Conservation (phyloP, 1,140 invertebrate genomes). For the Pseudomyrmex sp. region DNA sequence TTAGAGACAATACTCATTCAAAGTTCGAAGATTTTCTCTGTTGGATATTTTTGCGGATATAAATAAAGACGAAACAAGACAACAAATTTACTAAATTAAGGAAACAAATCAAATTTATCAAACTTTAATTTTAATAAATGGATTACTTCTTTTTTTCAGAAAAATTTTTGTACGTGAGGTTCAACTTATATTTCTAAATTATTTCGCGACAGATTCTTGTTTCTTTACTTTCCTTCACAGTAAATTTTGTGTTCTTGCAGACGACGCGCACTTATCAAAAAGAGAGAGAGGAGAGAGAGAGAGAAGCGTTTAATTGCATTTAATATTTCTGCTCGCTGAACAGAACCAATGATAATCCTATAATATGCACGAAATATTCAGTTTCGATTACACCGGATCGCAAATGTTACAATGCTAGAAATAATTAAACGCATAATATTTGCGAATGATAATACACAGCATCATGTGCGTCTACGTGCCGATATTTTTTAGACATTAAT, state of each 20-base stretch:
- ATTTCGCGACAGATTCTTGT: not conserved
- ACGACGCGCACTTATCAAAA: slow-evolving; percentile 21
- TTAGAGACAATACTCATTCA: not conserved
- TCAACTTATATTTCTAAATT: not conserved
- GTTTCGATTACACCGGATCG: slow-evolving; percentile 50
- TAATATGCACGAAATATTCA: slow-evolving; percentile 58
- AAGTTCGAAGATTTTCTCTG: not conserved
- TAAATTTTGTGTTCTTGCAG: slow-evolving; percentile 32
- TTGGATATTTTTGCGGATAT: no score
- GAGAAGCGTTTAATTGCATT: slow-evolving; percentile 51
- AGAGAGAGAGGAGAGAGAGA: no score
- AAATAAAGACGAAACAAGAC: no score
- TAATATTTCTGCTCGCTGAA: slow-evolving; percentile 57
- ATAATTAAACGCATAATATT: slow-evolving; percentile 59
- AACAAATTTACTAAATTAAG: no score
- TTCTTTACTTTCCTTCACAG: not conserved
- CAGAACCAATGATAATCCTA: slow-evolving; percentile 54
- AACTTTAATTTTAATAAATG: no score
- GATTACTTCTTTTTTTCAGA: not conserved
- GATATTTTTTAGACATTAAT: slow-evolving; percentile 53
- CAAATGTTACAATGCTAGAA: slow-evolving; percentile 57
- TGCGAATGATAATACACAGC: not conserved
- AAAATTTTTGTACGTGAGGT: not conserved
- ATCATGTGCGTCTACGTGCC: not conserved
- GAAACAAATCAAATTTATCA: no score